A percentile compares a stretch with the other conserved stretches of the same genome.
Evolutionary conservation across 2,888 invertebrate genomes (phyloP).

Genomic region (Griposia aprilina): DNA sequence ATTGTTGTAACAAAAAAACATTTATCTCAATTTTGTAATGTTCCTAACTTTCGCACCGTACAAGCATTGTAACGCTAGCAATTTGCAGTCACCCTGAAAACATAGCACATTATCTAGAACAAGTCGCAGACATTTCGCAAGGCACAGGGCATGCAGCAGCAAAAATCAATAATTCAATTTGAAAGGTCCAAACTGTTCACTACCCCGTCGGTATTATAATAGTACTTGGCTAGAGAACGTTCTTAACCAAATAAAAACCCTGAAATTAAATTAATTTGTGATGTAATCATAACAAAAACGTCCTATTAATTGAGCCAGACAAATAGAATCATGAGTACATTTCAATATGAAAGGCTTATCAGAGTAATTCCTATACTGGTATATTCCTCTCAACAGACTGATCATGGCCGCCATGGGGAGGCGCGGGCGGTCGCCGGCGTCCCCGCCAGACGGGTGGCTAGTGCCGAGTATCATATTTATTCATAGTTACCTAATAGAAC

Average conservation of each 20-base stretch:
- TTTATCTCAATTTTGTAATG: neutral
- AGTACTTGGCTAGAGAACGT: neutral
- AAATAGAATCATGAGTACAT: neutral
- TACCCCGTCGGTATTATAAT: no score
- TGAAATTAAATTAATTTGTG: neutral
- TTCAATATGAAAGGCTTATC: neutral
- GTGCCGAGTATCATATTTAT: no score
- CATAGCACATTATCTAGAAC: neutral
- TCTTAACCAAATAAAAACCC: neutral
- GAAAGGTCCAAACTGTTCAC: neutral
- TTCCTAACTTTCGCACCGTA: neutral
- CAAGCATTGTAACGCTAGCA: constrained; percentile 1
- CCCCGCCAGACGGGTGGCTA: neutral
- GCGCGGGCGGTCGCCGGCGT: neutral
- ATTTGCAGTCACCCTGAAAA: constrained; percentile 11
- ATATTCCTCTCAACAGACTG: neutral
- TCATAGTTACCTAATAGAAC: neutral
- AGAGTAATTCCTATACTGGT: neutral
- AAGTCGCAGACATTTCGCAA: constrained; percentile 20
- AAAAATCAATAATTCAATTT: constrained; percentile 2
- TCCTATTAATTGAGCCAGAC: neutral
- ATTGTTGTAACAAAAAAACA: neutral
- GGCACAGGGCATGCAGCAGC: constrained; percentile 20
- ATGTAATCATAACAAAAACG: neutral
- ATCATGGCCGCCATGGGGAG: constrained; percentile 10